These are phyloP conservation scores for Ispidina lecontei DNA, from an alignment of 2,797 vertebrate genomes.

Conservation along the genomic window DNA sequence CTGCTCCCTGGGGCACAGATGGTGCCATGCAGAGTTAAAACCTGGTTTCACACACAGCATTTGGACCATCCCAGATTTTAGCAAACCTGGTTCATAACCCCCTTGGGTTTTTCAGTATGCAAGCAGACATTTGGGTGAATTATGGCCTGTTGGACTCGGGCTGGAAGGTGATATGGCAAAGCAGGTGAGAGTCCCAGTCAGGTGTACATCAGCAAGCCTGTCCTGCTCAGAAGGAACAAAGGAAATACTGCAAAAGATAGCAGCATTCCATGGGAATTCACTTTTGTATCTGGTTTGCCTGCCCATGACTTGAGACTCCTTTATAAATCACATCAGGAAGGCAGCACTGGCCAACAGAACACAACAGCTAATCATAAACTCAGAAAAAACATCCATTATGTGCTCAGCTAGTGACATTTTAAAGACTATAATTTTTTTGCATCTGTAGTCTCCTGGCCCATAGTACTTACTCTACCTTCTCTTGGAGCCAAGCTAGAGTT, in stretches of 20 bases:
- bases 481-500: conserved; percentile 33
- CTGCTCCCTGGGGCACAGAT: neutral
- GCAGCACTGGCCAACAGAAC: conserved; percentile 29
- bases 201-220: neutral
- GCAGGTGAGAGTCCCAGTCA: fast-evolving
- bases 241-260: conserved; percentile 11
- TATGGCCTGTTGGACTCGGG: neutral
- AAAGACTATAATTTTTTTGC: conserved; percentile 70
- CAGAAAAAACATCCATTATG: conserved; percentile 50
- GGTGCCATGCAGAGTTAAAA: neutral
- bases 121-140: neutral
- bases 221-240: neutral
- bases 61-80: neutral
- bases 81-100: neutral
- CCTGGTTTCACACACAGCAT: neutral
- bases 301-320: neutral
- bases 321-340: conserved; percentile 58
- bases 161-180: neutral
- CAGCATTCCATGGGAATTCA: neutral
- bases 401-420: conserved; percentile 61
- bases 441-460: conserved; percentile 41
- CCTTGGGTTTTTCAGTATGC: neutral
- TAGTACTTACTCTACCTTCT: neutral
- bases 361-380: conserved; percentile 60
- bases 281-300: conserved; percentile 32